Evolutionary conservation across 2,113 vertebrate species (phyloP).

Genomic region (Gulo gulo): DNA sequence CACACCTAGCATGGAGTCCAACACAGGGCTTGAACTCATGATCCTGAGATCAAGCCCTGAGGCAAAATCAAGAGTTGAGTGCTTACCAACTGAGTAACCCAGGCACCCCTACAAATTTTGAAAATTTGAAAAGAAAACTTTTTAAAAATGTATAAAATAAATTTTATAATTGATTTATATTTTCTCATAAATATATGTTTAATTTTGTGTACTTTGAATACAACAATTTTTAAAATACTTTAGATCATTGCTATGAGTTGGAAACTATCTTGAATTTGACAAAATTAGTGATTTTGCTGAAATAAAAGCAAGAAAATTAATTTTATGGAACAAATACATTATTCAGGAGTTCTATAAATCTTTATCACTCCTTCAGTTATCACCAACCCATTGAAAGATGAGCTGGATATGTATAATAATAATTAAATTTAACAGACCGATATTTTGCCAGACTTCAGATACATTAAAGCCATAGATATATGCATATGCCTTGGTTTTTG

Average conservation of each 20-base stretch:
- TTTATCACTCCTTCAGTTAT: not conserved
- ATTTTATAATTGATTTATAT: slow-evolving; percentile 1
- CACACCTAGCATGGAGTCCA: not conserved
- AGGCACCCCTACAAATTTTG: not conserved
- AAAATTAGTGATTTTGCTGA: slow-evolving; percentile 31
- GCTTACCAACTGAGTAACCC: not conserved
- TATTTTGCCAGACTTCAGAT: not conserved
- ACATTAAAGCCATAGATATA: not conserved
- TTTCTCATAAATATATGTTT: slow-evolving; percentile 10
- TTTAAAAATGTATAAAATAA: not conserved
- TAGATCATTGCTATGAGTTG: not conserved
- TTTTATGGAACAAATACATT: not conserved
- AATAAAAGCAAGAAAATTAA: slow-evolving; percentile 48
- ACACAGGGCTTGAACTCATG: not conserved
- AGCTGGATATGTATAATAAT: not conserved
- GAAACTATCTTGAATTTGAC: slow-evolving; percentile 27
- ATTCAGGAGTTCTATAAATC: not conserved
- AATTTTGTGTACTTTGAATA: slow-evolving; percentile 24
- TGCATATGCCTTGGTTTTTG: not conserved
- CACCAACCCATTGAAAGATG: not conserved
- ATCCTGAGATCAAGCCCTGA: not conserved
- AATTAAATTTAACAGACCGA: slow-evolving; percentile 14
- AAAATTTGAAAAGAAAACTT: not conserved
- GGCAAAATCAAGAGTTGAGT: not conserved
- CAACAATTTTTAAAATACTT: not conserved